A percentile compares a stretch with the other conserved stretches of the same genome.
These are phyloP conservation scores for Phortica okadai DNA, from an alignment of 2,888 invertebrate genomes.

Conservation along the genomic window DNA sequence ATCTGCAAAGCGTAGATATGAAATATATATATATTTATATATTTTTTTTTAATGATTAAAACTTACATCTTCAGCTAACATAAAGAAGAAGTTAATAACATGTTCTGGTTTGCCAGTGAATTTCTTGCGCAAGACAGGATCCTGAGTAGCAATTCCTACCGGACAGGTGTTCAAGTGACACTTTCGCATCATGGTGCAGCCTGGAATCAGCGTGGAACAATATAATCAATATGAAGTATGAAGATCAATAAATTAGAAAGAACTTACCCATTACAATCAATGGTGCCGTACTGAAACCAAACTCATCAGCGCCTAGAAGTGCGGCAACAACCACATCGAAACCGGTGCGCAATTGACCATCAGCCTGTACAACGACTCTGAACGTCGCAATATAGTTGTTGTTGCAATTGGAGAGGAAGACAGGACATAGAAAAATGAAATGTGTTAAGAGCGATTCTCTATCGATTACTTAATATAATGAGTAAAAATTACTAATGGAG, in stretches of 20 bases:
- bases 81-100: constrained; percentile 97
- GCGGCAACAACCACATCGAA: constrained; percentile 98
- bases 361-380: constrained; percentile 96
- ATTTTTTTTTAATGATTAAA: not conserved
- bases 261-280: constrained; percentile 90
- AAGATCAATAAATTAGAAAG: not conserved
- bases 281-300: constrained; percentile 99
- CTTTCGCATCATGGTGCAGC: constrained; percentile 99
- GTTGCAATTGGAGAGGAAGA: constrained; percentile 48
- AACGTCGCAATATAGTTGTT: not conserved
- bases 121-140: constrained; percentile 95
- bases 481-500: constrained; percentile 76
- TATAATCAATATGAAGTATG: not conserved
- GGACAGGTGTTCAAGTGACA: constrained; percentile 99
- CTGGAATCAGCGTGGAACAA: constrained; percentile 56
- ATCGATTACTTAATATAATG: constrained; percentile 57
- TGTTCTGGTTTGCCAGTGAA: constrained; percentile 98
- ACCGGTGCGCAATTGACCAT: constrained; percentile 95
- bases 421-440: constrained; percentile 67
- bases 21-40: not conserved
- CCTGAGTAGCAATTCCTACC: constrained; percentile 99
- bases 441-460: constrained; percentile 63
- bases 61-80: constrained; percentile 96
- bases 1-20: constrained; percentile 78
- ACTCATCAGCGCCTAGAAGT: constrained; percentile 97